A percentile compares a stretch with the other conserved stretches of the same genome.
phyloP scores from a whole-genome alignment of 53 echinoderm and acorn worm genomes.

The Astropecten irregularis region DNA sequence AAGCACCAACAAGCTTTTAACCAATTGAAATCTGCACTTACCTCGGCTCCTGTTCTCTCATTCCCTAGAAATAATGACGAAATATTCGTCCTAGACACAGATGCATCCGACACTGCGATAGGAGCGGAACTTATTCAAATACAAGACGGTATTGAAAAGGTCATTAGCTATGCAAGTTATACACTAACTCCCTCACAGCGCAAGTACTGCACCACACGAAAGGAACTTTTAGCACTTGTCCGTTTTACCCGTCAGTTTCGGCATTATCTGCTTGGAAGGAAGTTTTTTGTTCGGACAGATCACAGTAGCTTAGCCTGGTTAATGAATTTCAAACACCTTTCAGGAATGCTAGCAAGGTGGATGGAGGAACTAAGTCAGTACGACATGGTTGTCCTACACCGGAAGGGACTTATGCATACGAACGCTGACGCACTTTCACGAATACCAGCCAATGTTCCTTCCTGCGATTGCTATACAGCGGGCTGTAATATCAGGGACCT shows the following conservation, averaged over 20 bases:
- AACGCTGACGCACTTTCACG: constrained; percentile 3
- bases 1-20: constrained; percentile 32
- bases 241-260: constrained; percentile 12
- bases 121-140: constrained; percentile 14
- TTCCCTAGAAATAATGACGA: constrained; percentile 3
- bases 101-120: constrained; percentile 36
- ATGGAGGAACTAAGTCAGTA: no score
- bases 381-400: neutral
- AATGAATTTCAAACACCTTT: constrained; percentile 21
- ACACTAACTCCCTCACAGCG: constrained; percentile 17
- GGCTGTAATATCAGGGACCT: neutral
- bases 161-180: constrained; percentile 30
- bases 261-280: constrained; percentile 38
- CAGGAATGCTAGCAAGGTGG: neutral
- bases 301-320: constrained; percentile 53
- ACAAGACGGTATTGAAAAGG: constrained; percentile 17
- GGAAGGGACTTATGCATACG: neutral
- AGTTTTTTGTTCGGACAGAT: constrained; percentile 45
- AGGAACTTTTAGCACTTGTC: constrained; percentile 51
- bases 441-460: neutral
- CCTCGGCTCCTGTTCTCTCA: neutral
- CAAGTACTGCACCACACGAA: constrained; percentile 37
- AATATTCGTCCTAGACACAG: neutral
- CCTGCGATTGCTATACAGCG: neutral
- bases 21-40: neutral